Conservation (phyloP, 2,113 vertebrate species). For the Apistogramma diplotaenia region DNA sequence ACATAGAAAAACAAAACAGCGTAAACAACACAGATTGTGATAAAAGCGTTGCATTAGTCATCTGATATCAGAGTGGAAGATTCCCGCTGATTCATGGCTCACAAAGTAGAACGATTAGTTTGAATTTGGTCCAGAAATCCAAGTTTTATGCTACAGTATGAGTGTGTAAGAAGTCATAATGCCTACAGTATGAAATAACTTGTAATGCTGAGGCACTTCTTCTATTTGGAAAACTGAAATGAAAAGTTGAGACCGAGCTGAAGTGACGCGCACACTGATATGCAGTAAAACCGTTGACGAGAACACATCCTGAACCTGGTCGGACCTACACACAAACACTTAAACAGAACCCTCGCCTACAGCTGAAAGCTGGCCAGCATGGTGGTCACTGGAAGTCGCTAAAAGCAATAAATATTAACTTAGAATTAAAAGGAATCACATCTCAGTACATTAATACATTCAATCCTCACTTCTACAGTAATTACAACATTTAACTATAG, state of each 20-base stretch:
- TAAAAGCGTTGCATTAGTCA: background rate
- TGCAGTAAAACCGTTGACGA: background rate
- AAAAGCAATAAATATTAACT: slow-evolving; percentile 65
- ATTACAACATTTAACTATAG: slow-evolving; percentile 52
- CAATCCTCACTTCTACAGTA: slow-evolving; percentile 44
- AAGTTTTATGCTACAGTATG: slow-evolving; percentile 19
- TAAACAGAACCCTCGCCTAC: slow-evolving; percentile 1
- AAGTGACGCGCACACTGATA: slow-evolving; percentile 5
- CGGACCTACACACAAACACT: background rate
- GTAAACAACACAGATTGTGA: background rate
- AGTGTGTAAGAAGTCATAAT: slow-evolving; percentile 20
- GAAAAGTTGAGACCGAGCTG: background rate
- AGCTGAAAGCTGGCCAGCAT: background rate
- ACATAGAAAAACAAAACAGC: background rate
- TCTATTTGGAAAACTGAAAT: slow-evolving; percentile 15
- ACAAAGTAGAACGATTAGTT: background rate
- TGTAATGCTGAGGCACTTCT: slow-evolving; percentile 62
- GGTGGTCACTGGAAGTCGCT: background rate
- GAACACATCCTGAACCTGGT: background rate
- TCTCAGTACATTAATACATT: slow-evolving; percentile 40
- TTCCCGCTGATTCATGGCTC: background rate
- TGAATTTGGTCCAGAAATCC: slow-evolving; percentile 46
- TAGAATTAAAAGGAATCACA: slow-evolving; percentile 44
- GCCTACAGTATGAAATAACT: slow-evolving; percentile 28
- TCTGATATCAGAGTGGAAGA: background rate